These are phyloP conservation scores for Noctua janthe DNA, from an alignment of 2,888 invertebrate genomes.

Conservation along the genomic window DNA sequence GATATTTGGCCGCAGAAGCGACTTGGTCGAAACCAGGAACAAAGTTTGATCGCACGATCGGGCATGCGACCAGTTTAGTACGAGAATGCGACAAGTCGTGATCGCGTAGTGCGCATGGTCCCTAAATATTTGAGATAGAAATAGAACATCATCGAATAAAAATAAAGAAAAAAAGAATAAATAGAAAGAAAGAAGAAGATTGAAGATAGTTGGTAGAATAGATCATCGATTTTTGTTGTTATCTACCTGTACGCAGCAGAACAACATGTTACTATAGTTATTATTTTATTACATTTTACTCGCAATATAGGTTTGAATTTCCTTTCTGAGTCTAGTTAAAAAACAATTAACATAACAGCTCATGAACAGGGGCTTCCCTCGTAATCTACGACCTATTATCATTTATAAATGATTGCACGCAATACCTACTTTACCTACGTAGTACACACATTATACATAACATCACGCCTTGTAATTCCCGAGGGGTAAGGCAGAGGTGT, in stretches of 20 bases:
- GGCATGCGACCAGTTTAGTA: too few species aligned
- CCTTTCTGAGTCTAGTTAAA: slow-evolving; percentile 7
- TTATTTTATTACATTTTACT: background rate
- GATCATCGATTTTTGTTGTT: background rate
- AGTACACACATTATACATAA: background rate
- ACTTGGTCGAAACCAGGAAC: too few species aligned
- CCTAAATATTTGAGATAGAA: too few species aligned
- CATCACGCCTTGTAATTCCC: background rate
- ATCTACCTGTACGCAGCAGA: slow-evolving; percentile 1
- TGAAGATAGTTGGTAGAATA: too few species aligned
- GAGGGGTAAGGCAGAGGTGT: background rate
- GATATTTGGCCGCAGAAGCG: too few species aligned
- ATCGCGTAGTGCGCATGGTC: too few species aligned
- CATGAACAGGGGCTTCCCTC: slow-evolving; percentile 1
- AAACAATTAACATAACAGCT: background rate
- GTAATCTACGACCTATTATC: background rate
- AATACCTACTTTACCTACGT: background rate
- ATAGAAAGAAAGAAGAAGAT: too few species aligned
- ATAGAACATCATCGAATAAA: too few species aligned
- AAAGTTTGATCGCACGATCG: too few species aligned
- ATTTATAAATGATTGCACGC: background rate
- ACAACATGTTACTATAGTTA: background rate
- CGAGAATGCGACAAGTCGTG: too few species aligned
- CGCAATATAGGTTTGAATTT: slow-evolving; percentile 5
- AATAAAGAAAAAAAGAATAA: too few species aligned